Evolutionary conservation across 2,113 vertebrate genomes (phyloP).

Genomic region (Drymodes brunneopygia): DNA sequence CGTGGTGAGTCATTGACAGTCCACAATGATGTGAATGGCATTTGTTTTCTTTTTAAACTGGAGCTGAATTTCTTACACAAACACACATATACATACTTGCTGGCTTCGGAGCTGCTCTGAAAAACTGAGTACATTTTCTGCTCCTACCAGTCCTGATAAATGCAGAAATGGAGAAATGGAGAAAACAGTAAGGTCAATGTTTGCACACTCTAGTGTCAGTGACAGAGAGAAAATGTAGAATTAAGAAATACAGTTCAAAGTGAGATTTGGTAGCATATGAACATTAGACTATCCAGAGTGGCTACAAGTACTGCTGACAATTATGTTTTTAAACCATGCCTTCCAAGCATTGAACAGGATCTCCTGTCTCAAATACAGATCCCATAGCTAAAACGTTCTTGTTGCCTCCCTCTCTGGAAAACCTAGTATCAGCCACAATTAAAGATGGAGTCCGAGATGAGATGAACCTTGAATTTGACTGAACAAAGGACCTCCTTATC

Average conservation of each 20-base stretch:
- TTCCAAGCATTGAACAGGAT: neutral
- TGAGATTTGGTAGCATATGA: neutral
- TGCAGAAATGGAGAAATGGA: neutral
- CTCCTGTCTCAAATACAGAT: neutral
- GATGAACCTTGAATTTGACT: neutral
- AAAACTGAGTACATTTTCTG: neutral
- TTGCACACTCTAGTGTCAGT: neutral
- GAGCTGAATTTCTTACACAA: neutral
- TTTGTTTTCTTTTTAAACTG: neutral
- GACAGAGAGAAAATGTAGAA: neutral
- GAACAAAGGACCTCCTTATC: neutral
- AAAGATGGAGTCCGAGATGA: neutral
- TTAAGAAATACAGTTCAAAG: neutral
- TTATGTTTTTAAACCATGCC: neutral
- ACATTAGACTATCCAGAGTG: neutral
- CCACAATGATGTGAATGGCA: neutral
- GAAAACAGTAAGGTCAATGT: neutral
- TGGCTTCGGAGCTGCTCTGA: neutral
- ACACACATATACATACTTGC: neutral
- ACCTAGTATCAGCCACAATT: neutral
- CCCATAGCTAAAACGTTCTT: neutral
- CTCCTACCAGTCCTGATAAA: neutral
- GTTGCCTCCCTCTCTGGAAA: neutral
- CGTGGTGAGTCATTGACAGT: neutral
- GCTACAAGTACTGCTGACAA: neutral